Conservation (phyloP, 2,113 vertebrate genomes). For the Larimichthys polyactis region DNA sequence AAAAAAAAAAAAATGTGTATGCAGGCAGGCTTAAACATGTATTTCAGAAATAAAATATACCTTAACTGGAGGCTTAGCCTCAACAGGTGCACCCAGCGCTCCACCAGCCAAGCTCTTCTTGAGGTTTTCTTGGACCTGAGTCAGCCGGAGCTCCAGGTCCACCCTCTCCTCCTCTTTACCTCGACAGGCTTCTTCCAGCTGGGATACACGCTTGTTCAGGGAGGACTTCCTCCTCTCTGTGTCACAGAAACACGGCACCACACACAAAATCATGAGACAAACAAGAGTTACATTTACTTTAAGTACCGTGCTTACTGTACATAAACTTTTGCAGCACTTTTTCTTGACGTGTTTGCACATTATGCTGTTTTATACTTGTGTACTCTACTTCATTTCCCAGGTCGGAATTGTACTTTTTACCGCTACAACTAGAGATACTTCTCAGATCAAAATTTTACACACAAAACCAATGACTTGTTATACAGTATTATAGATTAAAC, state of each 20-base stretch:
- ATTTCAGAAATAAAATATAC: slow-evolving; percentile 69
- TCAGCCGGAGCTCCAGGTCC: slow-evolving; percentile 91
- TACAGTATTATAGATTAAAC: not conserved
- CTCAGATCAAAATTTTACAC: not conserved
- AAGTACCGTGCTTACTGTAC: not conserved
- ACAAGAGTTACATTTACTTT: not conserved
- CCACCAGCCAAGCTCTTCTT: slow-evolving; percentile 93
- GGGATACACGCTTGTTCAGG: slow-evolving; percentile 84
- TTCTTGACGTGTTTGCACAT: not conserved
- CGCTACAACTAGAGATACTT: not conserved
- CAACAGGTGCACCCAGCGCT: slow-evolving; percentile 84
- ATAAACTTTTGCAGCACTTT: not conserved
- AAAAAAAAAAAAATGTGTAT: not conserved
- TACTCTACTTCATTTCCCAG: not conserved
- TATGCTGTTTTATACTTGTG: not conserved
- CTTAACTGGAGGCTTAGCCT: slow-evolving; percentile 81
- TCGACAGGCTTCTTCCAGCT: slow-evolving; percentile 90
- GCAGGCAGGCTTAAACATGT: not conserved
- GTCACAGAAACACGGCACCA: slow-evolving; percentile 5
- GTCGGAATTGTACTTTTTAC: not conserved
- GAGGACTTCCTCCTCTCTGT: slow-evolving; percentile 85
- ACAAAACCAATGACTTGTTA: not conserved
- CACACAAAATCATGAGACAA: not conserved
- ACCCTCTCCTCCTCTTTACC: slow-evolving; percentile 90
- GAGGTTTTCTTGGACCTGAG: slow-evolving; percentile 92